Evolutionary conservation across 2,113 vertebrate genomes (phyloP).

Genomic region (Tichodroma muraria): DNA sequence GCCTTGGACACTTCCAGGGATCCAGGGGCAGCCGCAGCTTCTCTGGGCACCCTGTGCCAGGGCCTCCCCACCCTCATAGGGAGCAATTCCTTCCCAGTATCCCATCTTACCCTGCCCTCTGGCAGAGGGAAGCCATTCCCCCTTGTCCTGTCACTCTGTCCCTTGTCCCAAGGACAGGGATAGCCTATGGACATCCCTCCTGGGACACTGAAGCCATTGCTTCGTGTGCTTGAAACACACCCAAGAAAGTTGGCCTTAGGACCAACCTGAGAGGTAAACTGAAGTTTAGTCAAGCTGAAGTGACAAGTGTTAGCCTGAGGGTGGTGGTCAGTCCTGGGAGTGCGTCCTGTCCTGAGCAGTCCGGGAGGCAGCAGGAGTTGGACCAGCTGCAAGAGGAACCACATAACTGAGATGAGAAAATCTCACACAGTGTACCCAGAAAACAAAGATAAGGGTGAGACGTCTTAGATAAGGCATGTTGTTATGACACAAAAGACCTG

Average conservation of each 20-base stretch:
- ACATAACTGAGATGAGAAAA: neutral
- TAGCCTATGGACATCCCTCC: neutral
- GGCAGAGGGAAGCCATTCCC: neutral
- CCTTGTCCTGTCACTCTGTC: neutral
- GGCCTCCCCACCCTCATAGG: accelerated
- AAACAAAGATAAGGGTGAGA: neutral
- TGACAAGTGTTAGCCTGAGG: neutral
- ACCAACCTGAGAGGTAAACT: neutral
- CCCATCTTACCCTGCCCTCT: accelerated
- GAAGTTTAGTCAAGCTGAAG: neutral
- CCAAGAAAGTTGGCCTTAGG: neutral
- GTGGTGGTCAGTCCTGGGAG: neutral
- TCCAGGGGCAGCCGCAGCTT: neutral
- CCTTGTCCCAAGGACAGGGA: neutral
- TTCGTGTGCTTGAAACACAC: neutral
- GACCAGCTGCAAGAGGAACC: neutral
- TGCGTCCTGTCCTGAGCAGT: neutral
- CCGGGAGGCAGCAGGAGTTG: neutral
- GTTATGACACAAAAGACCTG: neutral
- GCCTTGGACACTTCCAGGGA: neutral
- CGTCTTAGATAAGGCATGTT: neutral
- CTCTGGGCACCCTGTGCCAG: neutral
- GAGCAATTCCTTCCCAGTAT: accelerated
- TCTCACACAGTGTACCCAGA: neutral
- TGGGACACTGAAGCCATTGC: neutral